A percentile compares a stretch with the other conserved stretches of the same genome.
These are phyloP conservation scores for Lasioglossum marginatum DNA, from an alignment of 2,888 invertebrate genomes.

Conservation along the genomic window DNA sequence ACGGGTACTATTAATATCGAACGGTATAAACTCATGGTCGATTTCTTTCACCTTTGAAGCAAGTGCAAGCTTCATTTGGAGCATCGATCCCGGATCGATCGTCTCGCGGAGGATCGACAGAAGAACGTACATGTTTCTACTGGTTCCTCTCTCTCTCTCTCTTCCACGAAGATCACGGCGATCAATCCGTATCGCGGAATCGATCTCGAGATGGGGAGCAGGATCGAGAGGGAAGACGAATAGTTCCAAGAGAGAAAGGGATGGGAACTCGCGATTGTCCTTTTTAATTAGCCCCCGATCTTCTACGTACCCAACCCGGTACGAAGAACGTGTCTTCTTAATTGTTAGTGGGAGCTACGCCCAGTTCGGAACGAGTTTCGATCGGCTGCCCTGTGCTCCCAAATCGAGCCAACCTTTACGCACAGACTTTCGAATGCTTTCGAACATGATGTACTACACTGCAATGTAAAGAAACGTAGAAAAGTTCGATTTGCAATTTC, in stretches of 20 bases:
- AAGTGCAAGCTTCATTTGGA: neutral
- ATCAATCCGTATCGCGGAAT: slow-evolving; percentile 49
- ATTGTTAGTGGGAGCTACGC: slow-evolving; percentile 74
- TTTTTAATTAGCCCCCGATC: slow-evolving; percentile 72
- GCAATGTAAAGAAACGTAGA: neutral
- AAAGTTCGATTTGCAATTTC: slow-evolving; percentile 24
- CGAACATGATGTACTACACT: neutral
- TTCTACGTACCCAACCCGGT: slow-evolving; percentile 46
- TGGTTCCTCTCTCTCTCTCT: slow-evolving; percentile 19
- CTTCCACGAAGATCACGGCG: slow-evolving; percentile 52
- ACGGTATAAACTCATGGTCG: neutral
- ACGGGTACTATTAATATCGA: neutral
- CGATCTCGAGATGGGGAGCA: slow-evolving; percentile 48
- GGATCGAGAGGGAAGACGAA: slow-evolving; percentile 46
- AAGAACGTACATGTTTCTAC: slow-evolving; percentile 32
- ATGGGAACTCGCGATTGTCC: slow-evolving; percentile 54
- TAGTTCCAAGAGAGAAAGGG: neutral
- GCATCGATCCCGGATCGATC: neutral
- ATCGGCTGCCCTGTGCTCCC: slow-evolving; percentile 26
- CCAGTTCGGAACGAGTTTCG: slow-evolving; percentile 69
- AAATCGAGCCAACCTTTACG: slow-evolving; percentile 10
- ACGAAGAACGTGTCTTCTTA: slow-evolving; percentile 70
- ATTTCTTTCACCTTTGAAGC: neutral
- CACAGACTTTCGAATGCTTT: slow-evolving; percentile 33
- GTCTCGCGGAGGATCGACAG: neutral